A percentile compares a stretch with the other conserved stretches of the same genome.
Evolutionary conservation across 37 sponge, comb jelly and placozoan species (phyloP).

Genomic region (Agelas oroides): DNA sequence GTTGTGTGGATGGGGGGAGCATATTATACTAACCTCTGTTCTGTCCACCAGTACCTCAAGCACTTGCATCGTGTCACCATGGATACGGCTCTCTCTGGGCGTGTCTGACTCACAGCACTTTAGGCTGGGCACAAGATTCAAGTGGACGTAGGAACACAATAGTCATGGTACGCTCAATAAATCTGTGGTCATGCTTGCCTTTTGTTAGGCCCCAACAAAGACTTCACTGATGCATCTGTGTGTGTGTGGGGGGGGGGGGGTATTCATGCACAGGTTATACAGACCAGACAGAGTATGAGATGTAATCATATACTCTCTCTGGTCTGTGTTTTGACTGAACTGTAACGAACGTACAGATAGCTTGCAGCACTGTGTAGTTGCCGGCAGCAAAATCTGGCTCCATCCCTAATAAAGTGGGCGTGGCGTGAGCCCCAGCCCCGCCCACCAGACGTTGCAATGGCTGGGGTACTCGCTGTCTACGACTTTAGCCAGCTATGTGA

Average conservation of each 20-base stretch:
- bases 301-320: too few species aligned
- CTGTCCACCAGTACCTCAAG: slow-evolving; percentile 1
- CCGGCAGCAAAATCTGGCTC: background rate
- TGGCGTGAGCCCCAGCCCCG: background rate
- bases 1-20: too few species aligned
- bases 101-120: slow-evolving; percentile 23
- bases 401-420: slow-evolving; percentile 4
- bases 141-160: too few species aligned
- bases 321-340: background rate
- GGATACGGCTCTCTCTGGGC: background rate
- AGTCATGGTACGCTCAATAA: too few species aligned
- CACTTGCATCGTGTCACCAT: slow-evolving; percentile 27
- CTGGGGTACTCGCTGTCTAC: too few species aligned
- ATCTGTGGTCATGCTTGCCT: background rate
- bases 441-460: too few species aligned
- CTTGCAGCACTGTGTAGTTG: background rate
- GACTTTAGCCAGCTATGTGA: too few species aligned
- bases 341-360: background rate
- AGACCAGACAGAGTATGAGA: background rate
- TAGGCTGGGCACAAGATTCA: background rate
- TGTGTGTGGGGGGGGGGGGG: too few species aligned
- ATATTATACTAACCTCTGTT: background rate
- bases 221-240: slow-evolving; percentile 21
- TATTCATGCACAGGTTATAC: background rate
- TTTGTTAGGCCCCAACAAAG: slow-evolving; percentile 21